These are phyloP conservation scores for Quadriops clusia DNA, from an alignment of 2,888 invertebrate species.

Conservation along the genomic window DNA sequence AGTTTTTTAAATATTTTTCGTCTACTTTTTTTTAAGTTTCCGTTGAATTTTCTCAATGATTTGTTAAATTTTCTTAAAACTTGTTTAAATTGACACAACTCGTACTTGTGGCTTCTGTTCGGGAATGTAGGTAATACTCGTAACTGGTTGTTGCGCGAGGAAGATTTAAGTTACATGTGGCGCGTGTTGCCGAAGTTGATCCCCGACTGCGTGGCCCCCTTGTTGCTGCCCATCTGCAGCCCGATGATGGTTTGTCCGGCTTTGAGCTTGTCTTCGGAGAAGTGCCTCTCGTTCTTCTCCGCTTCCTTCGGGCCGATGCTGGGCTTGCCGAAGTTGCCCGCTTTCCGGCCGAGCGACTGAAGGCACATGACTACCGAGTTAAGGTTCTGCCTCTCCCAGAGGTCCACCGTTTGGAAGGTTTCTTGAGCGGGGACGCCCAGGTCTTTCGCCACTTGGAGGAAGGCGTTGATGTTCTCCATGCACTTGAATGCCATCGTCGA, in stretches of 20 bases:
- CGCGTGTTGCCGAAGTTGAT: conserved; percentile 95
- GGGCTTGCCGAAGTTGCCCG: conserved; percentile 71
- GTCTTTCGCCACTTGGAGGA: conserved; percentile 69
- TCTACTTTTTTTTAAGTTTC: no score
- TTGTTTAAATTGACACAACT: no score
- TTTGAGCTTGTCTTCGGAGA: conserved; percentile 86
- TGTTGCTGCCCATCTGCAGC: conserved; percentile 94
- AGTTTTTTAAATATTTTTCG: no score
- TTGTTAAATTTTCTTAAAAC: no score
- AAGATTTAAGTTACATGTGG: conserved; percentile 98
- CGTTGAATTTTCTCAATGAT: no score
- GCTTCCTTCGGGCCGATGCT: conserved; percentile 93
- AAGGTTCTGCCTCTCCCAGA: conserved; percentile 93
- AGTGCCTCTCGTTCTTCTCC: conserved; percentile 87
- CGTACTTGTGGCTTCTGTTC: no score
- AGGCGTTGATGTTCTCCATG: conserved; percentile 97
- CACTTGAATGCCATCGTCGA: conserved; percentile 87
- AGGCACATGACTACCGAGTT: conserved; percentile 92
- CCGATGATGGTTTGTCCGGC: conserved; percentile 90
- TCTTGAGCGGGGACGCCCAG: conserved; percentile 90
- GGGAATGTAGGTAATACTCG: no score
- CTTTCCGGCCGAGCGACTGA: conserved; percentile 90
- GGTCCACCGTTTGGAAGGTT: conserved; percentile 93
- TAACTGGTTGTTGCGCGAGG: no score
- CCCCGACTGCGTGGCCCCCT: conserved; percentile 92